These are phyloP conservation scores for Acanthis flammea DNA, from an alignment of 2,797 vertebrate species.

Conservation along the genomic window DNA sequence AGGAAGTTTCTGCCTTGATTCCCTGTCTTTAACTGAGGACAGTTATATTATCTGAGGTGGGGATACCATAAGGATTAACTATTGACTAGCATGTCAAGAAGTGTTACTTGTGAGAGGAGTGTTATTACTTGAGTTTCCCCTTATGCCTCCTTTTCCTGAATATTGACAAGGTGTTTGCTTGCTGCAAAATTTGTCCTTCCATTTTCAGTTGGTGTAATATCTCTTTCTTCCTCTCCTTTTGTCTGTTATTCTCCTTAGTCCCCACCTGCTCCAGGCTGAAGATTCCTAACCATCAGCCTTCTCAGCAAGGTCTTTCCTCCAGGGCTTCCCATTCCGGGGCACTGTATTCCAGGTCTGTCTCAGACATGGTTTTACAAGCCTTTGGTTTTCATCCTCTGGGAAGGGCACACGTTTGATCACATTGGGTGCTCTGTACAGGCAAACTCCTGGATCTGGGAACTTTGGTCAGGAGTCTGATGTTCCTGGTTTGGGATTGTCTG, in stretches of 20 bases:
- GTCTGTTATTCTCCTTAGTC: background rate
- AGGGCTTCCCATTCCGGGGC: background rate
- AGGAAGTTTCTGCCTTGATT: background rate
- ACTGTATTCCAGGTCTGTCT: background rate
- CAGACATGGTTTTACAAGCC: background rate
- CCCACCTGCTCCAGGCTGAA: background rate
- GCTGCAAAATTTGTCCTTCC: background rate
- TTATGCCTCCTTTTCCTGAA: background rate
- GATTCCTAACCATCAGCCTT: background rate
- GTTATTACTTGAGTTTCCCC: background rate
- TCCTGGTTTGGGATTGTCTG: background rate
- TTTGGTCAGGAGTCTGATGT: background rate
- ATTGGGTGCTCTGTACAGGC: background rate
- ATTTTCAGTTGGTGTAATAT: background rate
- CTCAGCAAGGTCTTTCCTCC: background rate
- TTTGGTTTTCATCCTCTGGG: background rate
- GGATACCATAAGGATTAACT: background rate
- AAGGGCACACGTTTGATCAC: background rate
- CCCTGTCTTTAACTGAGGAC: background rate
- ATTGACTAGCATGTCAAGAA: background rate
- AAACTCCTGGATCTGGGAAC: background rate
- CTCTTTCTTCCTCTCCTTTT: background rate
- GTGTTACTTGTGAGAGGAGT: background rate
- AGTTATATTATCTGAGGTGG: background rate
- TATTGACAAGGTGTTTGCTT: background rate